A percentile compares a stretch with the other conserved stretches of the same genome.
Conservation (phyloP, 2,797 vertebrate genomes). For the Cygnus olor region DNA sequence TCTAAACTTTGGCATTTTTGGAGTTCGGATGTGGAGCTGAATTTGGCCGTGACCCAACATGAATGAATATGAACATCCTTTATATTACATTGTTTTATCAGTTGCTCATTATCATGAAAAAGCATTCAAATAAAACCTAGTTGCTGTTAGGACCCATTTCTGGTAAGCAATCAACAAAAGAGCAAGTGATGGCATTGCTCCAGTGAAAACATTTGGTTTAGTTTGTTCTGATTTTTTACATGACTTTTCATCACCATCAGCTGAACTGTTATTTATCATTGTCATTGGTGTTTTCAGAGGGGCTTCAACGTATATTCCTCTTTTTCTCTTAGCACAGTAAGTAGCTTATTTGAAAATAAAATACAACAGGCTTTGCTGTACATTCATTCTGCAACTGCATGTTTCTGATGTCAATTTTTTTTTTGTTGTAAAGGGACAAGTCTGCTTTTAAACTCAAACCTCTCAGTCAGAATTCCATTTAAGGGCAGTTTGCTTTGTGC, state of each 20-base stretch:
- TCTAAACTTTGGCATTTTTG: not conserved
- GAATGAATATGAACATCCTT: not conserved
- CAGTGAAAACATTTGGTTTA: not conserved
- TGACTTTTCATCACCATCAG: not conserved
- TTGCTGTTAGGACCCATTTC: not conserved
- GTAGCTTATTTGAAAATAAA: not conserved
- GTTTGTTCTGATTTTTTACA: not conserved
- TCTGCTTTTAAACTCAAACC: not conserved
- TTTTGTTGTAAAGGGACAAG: not conserved
- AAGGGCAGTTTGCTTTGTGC: not conserved
- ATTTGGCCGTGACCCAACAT: not conserved
- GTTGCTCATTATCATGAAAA: conserved; percentile 4
- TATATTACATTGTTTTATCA: not conserved
- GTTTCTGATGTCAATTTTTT: not conserved
- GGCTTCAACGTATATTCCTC: not conserved
- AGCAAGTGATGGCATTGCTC: fast-evolving
- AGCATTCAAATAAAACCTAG: not conserved
- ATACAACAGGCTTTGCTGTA: not conserved
- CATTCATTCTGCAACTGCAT: not conserved
- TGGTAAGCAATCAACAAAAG: not conserved
- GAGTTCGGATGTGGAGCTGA: not conserved
- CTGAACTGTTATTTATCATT: not conserved
- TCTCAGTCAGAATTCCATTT: not conserved
- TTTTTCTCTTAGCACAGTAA: not conserved
- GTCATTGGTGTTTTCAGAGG: not conserved